Conservation (phyloP, 2,113 vertebrate genomes). For the Heptranchias perlo region DNA sequence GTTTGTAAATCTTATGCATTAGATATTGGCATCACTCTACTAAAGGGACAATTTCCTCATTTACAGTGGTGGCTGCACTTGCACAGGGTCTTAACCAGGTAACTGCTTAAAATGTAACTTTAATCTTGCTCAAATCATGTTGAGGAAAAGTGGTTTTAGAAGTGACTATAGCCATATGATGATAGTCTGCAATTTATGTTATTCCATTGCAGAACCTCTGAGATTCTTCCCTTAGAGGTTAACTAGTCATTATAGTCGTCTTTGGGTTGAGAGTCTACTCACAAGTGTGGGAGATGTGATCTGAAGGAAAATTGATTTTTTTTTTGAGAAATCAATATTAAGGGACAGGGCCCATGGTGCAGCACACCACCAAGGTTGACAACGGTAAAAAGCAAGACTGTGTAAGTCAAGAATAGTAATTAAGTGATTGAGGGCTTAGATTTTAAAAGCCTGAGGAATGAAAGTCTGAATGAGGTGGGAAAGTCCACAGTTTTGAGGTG, state of each 20-base stretch:
- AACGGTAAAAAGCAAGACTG: neutral
- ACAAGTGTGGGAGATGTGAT: neutral
- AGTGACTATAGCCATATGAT: neutral
- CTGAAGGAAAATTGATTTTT: neutral
- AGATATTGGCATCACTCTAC: neutral
- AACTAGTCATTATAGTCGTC: neutral
- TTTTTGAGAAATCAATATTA: neutral
- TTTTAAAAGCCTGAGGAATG: neutral
- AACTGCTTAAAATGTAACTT: neutral
- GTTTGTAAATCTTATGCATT: neutral
- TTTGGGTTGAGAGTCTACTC: neutral
- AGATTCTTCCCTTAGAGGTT: neutral
- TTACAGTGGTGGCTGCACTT: neutral
- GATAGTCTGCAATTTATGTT: neutral
- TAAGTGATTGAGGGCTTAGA: neutral
- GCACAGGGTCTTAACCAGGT: constrained; percentile 1
- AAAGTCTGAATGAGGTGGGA: neutral
- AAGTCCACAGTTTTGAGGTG: neutral
- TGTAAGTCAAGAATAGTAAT: neutral
- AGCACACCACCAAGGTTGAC: neutral
- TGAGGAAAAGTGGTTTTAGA: neutral
- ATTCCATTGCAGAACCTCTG: neutral
- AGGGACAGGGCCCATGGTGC: neutral
- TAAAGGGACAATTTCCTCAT: neutral
- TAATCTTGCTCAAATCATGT: neutral